Evolutionary conservation across 1,140 invertebrate genomes (phyloP).

Genomic region (Oncopodura yosiiana): DNA sequence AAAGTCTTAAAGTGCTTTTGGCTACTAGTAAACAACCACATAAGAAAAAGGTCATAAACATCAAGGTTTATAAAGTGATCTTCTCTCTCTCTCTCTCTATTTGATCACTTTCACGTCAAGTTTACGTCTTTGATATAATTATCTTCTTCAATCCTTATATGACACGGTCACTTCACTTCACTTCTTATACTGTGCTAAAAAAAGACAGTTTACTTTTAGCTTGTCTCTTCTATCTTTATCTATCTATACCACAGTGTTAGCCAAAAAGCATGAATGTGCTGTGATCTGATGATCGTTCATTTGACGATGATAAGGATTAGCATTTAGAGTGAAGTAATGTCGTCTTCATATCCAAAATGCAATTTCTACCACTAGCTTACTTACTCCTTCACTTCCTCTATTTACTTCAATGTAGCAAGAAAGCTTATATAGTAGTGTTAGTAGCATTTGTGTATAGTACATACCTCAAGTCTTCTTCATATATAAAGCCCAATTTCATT

Average conservation of each 20-base stretch:
- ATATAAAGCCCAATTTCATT: slow-evolving; percentile 14
- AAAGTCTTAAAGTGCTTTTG: slow-evolving; percentile 13
- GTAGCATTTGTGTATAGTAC: neutral
- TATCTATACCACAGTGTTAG: neutral
- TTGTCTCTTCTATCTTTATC: neutral
- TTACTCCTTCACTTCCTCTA: too few relatives aligned
- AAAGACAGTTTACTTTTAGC: neutral
- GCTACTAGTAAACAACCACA: too few relatives aligned
- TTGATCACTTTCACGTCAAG: neutral
- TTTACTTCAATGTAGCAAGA: too few relatives aligned
- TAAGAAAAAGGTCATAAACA: too few relatives aligned
- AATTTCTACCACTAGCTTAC: too few relatives aligned
- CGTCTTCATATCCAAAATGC: too few relatives aligned
- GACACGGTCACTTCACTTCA: slow-evolving; percentile 1
- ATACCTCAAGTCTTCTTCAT: neutral
- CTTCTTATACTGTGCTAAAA: slow-evolving; percentile 1
- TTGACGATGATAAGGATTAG: slow-evolving; percentile 21
- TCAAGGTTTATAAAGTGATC: too few relatives aligned
- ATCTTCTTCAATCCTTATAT: slow-evolving; percentile 7
- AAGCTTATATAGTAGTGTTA: too few relatives aligned
- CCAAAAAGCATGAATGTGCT: neutral
- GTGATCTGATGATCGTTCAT: slow-evolving; percentile 11
- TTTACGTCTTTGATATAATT: neutral
- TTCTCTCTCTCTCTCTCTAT: neutral
- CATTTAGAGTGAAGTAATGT: slow-evolving; percentile 18